Evolutionary conservation across 2,113 vertebrate genomes (phyloP), one percentile per base, ranked within the genome.

Genomic region (Rynchops niger): DNA sequence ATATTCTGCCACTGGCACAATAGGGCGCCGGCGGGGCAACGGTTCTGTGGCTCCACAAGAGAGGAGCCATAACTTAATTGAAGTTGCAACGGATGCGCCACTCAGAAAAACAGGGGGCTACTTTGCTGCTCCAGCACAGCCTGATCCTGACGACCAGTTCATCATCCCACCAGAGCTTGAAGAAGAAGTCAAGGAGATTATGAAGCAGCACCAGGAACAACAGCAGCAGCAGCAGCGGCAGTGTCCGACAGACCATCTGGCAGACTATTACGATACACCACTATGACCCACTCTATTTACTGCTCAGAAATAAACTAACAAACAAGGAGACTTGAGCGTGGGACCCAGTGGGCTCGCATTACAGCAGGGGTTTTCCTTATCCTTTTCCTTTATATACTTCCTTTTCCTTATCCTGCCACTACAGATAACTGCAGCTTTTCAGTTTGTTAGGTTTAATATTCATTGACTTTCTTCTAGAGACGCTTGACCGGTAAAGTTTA

Each of bases 161-260:
- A 99, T 99, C 97, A 99, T 99, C 86, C 99, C 99, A 2, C 99
- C 99, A 0, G 99, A 99, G 97, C 98, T 99, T 50, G 99, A 99
- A 93, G 99, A 99, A 95, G 99, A 99, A 89, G 99, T 99, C 69
- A 99, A 99, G 95, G 99, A 99, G 96, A 99, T 99, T 70, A 99
- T 99, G 99, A 99, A 99, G 86, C 99, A 99, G 89, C 99, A 99
- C 96, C 99, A 99, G 97, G 99, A 99, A 42, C 99, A 99, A 61
- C 98, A 95, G 22, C 98, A 98, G n/a, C 99, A 98, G 21, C 98
- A 99, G 76, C 99, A 98, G 92, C 98, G 98, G 95, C 99, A 98
- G 23, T 96, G 98, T 43, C 98, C 98, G 2, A 91, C 91, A 56
- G 99, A 99, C 66, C 99, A 98, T 82, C 98, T 99, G 82, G 97